Base-by-base conservation (phyloP, 30 jellyfish, hydroid and myxozoan species). In the Pseudorhiza aurosa region DNA sequence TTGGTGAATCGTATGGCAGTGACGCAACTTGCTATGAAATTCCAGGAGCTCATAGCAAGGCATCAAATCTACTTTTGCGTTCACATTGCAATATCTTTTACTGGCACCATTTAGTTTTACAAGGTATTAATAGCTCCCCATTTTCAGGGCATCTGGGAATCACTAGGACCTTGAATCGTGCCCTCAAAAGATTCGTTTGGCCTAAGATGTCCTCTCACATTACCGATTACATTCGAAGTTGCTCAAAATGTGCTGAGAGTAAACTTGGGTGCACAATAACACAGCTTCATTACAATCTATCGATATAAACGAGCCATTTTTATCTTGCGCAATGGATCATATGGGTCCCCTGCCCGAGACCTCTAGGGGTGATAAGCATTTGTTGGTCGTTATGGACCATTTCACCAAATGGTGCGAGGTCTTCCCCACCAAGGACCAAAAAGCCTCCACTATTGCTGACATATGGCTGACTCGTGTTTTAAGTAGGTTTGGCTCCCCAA, bases 321-420 rank as follows among this genome's bases (percentile, higher is more conserved):
- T 36, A 18, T 58, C 57, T 30, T 44, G 82, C 73, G 84, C 88
- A 0, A 47, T 75, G 75, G 91, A 65, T 36, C 72, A 69, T 27
- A 75, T 68, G 87, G 93, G 83, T 0, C 87, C 96, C 68, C 64
- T 87, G 35, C 96, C 90, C 2, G 74, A 43, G 32, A 67, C 96
- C 35, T 18, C 76, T 29, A 14, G 77, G 14, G 90, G 96, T 24
- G 74, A 85, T 51, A 85, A 74, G 46, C 87, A 85, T 51, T 15
- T 85, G 0, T 75, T 75, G 12, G 96, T 85, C 27, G 75, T 73
- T 57, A 69, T 58, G 80, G 85, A 81, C 68, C 81, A 81, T 30
- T 81, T 81, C 51, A 81, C 93, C 36, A 81, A 68, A 42, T 81
- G 86, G 93, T 47, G 85, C 36, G 85, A 72, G 47, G 73, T 24